phyloP scores from a whole-genome alignment of 1,140 invertebrate genomes.

The Kradibia gibbosae region DNA sequence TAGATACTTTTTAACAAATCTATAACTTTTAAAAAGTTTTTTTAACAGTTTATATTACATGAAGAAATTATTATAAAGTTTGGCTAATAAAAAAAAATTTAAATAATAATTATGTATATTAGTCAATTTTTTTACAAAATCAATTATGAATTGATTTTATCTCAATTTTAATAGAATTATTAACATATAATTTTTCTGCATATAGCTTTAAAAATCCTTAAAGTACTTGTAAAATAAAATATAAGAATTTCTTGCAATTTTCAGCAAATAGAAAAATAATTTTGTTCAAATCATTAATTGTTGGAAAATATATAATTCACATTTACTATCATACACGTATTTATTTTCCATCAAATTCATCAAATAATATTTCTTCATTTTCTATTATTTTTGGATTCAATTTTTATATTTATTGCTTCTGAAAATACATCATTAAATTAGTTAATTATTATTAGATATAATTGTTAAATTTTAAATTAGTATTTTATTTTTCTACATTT shows the following conservation, averaged over 20 bases:
- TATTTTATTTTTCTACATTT: not conserved
- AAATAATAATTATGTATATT: slow-evolving; percentile 35
- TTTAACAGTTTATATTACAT: too few relatives aligned
- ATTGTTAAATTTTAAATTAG: slow-evolving; percentile 10
- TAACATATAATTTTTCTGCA: not conserved
- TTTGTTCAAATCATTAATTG: not conserved
- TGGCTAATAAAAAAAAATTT: too few relatives aligned
- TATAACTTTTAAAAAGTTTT: too few relatives aligned
- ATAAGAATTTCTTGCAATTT: slow-evolving; percentile 7
- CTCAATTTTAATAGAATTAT: not conserved
- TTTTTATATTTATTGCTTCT: slow-evolving; percentile 20
- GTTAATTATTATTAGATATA: slow-evolving; percentile 40
- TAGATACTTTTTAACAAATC: too few relatives aligned
- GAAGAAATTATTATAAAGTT: too few relatives aligned
- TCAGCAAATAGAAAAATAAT: slow-evolving; percentile 18
- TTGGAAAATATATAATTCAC: slow-evolving; percentile 15
- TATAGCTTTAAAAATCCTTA: slow-evolving; percentile 9
- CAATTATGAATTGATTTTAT: slow-evolving; percentile 18
- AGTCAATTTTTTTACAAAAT: slow-evolving; percentile 6
- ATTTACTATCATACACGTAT: slow-evolving; percentile 1
- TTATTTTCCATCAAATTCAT: slow-evolving; percentile 39
- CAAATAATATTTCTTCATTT: slow-evolving; percentile 46
- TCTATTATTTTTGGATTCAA: slow-evolving; percentile 18
- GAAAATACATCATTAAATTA: not conserved
- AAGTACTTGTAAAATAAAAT: not conserved